phyloP scores from a whole-genome alignment of 2,797 vertebrate genomes.

The Salarias fasciatus region DNA sequence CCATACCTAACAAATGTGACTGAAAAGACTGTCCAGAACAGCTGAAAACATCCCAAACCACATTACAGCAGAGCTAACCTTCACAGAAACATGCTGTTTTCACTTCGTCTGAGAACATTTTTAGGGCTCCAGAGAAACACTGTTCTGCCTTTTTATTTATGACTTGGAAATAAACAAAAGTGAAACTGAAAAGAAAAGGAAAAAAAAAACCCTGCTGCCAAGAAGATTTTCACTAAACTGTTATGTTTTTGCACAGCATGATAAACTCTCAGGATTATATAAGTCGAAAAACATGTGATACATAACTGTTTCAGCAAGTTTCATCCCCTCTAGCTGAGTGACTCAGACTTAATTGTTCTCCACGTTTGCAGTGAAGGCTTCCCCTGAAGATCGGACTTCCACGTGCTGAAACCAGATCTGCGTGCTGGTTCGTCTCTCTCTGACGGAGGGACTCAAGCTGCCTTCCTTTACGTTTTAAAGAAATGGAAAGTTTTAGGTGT shows the following conservation, averaged over 20 bases:
- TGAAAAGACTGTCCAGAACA: background rate
- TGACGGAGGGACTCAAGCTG: conserved; percentile 52
- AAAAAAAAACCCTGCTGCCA: background rate
- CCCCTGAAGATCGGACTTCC: conserved; percentile 13
- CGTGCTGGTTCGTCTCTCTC: conserved; percentile 28
- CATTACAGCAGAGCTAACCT: background rate
- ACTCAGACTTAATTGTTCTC: conserved; percentile 45
- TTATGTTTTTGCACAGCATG: conserved; percentile 24
- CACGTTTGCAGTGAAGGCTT: conserved; percentile 38
- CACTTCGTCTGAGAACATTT: background rate
- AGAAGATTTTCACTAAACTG: conserved; percentile 17
- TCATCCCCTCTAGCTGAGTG: conserved; percentile 23
- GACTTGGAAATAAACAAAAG: conserved; percentile 23
- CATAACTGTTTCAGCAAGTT: conserved; percentile 26
- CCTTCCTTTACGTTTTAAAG: conserved; percentile 57
- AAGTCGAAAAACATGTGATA: conserved; percentile 53
- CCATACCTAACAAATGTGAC: background rate
- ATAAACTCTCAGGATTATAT: conserved; percentile 25
- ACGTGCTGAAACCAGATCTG: conserved; percentile 45
- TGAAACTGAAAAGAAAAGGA: conserved; percentile 2
- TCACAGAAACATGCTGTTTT: conserved; percentile 1
- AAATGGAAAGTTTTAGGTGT: conserved; percentile 63
- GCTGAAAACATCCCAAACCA: background rate
- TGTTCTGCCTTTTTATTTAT: conserved; percentile 6
- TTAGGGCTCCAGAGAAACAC: background rate